Percentiles rank a stretch among this genome's conserved stretches.
phyloP scores from a whole-genome alignment of 2,113 vertebrate genomes.

The Oxyura jamaicensis region DNA sequence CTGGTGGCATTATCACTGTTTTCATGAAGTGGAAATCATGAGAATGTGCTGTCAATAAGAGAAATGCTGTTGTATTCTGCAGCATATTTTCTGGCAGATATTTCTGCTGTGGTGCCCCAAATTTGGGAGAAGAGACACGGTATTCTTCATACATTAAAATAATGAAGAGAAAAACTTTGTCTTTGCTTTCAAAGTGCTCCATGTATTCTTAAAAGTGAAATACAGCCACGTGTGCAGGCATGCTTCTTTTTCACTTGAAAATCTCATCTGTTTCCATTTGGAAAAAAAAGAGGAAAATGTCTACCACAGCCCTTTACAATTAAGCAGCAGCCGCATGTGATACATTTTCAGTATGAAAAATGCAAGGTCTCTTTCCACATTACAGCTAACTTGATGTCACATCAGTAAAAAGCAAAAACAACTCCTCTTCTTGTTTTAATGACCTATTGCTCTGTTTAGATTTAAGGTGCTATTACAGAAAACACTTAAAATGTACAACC shows the following conservation, averaged over 20 bases:
- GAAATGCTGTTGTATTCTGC: no score
- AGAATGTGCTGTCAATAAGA: no score
- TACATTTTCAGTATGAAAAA: not conserved
- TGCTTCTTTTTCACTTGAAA: not conserved
- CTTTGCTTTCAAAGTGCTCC: not conserved
- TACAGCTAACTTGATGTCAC: not conserved
- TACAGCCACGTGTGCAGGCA: not conserved
- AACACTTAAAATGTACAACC: not conserved
- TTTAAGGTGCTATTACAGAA: not conserved
- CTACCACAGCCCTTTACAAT: not conserved
- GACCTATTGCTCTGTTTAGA: not conserved
- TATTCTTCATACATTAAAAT: not conserved
- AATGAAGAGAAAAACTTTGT: not conserved
- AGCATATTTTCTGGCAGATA: no score
- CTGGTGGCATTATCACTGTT: no score
- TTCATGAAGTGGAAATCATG: no score
- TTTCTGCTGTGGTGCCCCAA: no score
- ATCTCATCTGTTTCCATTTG: not conserved
- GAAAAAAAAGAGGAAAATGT: not conserved
- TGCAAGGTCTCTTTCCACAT: not conserved
- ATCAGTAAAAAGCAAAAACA: not conserved
- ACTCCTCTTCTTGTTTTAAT: not conserved
- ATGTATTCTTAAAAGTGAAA: not conserved
- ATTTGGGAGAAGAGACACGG: not conserved
- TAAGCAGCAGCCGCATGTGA: not conserved